Evolutionary conservation across 2,888 invertebrate species (phyloP).

Genomic region (Dynastes grantii): DNA sequence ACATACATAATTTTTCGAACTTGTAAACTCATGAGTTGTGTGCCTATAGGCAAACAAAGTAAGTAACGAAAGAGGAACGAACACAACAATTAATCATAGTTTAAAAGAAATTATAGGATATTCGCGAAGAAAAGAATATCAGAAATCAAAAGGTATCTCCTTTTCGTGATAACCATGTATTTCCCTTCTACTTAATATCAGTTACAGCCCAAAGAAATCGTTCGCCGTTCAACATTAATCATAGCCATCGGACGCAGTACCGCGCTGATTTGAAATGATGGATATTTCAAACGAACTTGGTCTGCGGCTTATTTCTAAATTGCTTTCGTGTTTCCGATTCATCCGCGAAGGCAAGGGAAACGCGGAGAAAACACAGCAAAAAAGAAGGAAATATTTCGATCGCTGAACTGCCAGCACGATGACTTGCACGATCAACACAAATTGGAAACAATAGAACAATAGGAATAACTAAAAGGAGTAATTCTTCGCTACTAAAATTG

Average conservation of each 20-base stretch:
- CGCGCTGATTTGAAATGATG: slow-evolving; percentile 38
- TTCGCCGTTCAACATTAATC: slow-evolving; percentile 32
- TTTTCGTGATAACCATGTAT: neutral
- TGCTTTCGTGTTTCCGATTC: slow-evolving; percentile 20
- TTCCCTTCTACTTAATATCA: slow-evolving; percentile 15
- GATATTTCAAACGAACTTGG: slow-evolving; percentile 21
- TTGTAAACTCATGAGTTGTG: too few species aligned
- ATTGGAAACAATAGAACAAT: too few species aligned
- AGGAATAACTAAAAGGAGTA: too few species aligned
- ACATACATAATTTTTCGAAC: too few species aligned
- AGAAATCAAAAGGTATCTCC: neutral
- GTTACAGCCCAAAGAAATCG: neutral
- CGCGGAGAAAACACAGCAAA: neutral
- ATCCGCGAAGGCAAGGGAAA: neutral
- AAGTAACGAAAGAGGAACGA: too few species aligned
- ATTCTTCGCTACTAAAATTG: too few species aligned
- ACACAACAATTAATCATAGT: too few species aligned
- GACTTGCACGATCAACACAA: neutral
- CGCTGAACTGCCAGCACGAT: neutral
- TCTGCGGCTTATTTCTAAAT: slow-evolving; percentile 19
- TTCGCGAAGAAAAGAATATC: neutral
- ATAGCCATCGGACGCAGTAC: slow-evolving; percentile 27
- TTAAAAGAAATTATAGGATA: neutral
- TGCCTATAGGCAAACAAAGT: too few species aligned
- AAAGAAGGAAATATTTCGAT: too few species aligned